Conservation (phyloP, 2,888 invertebrate species). For the Acronicta alni region DNA sequence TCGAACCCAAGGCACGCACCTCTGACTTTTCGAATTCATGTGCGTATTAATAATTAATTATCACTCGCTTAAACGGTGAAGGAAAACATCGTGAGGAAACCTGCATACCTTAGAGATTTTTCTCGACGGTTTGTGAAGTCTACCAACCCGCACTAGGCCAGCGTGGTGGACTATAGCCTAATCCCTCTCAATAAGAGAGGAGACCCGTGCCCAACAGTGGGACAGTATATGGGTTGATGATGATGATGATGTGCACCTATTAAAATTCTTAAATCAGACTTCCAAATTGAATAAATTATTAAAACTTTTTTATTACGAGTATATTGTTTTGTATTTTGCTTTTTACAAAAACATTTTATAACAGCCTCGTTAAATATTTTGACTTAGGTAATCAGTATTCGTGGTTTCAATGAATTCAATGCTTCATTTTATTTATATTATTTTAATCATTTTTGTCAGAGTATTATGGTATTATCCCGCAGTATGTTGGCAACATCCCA, state of each 20-base stretch:
- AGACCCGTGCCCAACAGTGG: too few relatives aligned
- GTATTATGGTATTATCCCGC: background rate
- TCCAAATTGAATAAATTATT: background rate
- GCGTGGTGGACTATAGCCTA: too few relatives aligned
- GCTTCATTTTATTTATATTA: background rate
- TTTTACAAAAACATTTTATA: constrained; percentile 7
- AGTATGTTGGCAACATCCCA: background rate
- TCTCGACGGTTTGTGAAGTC: too few relatives aligned
- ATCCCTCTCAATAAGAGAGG: too few relatives aligned
- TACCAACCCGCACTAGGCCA: too few relatives aligned
- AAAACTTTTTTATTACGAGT: background rate
- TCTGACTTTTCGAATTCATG: too few relatives aligned
- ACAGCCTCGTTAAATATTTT: background rate
- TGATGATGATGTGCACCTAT: background rate
- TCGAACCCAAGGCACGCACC: too few relatives aligned
- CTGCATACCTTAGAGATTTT: too few relatives aligned
- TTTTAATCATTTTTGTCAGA: background rate
- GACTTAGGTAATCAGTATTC: background rate
- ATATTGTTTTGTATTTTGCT: background rate
- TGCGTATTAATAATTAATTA: too few relatives aligned
- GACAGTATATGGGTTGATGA: too few relatives aligned
- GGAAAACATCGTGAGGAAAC: too few relatives aligned
- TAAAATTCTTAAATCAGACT: background rate
- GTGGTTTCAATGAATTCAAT: constrained; percentile 6
- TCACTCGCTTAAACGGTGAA: too few relatives aligned